These are phyloP conservation scores for Sclerurus mexicanus DNA, from an alignment of 2,113 vertebrate species.

Conservation along the genomic window DNA sequence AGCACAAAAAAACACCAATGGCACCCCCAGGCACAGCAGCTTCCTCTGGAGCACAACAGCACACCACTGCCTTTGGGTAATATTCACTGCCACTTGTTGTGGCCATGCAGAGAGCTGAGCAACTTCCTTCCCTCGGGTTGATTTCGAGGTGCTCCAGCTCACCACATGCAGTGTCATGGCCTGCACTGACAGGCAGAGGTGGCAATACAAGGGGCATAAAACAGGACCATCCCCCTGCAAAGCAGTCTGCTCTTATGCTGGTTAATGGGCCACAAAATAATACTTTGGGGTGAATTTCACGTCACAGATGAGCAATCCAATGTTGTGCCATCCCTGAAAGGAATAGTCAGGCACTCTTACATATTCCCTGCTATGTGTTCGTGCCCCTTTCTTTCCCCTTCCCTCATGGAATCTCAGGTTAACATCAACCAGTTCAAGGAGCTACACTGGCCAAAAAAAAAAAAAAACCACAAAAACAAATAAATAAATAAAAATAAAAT, in stretches of 20 bases:
- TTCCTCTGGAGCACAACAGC: neutral
- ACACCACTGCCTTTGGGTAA: fast-evolving
- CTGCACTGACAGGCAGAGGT: neutral
- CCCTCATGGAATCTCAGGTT: neutral
- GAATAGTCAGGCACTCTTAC: neutral
- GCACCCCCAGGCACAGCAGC: neutral
- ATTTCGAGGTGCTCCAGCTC: neutral
- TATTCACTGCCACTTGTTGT: neutral
- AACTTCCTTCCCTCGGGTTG: fast-evolving
- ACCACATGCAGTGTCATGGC: fast-evolving
- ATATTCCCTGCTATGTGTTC: neutral
- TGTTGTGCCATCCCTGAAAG: neutral
- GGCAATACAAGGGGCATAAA: neutral
- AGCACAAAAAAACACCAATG: fast-evolving
- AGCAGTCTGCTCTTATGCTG: neutral
- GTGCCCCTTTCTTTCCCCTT: neutral
- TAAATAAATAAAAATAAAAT: neutral
- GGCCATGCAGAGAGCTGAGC: fast-evolving
- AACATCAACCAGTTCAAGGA: neutral
- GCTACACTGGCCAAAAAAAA: neutral
- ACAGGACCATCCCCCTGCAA: neutral
- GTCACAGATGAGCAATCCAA: neutral
- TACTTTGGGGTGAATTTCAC: neutral
- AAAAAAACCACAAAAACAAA: neutral
- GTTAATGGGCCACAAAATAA: neutral